Evolutionary conservation across 2,113 vertebrate species (phyloP), one percentile per base, ranked within the genome.

Genomic region (Garra rufa): DNA sequence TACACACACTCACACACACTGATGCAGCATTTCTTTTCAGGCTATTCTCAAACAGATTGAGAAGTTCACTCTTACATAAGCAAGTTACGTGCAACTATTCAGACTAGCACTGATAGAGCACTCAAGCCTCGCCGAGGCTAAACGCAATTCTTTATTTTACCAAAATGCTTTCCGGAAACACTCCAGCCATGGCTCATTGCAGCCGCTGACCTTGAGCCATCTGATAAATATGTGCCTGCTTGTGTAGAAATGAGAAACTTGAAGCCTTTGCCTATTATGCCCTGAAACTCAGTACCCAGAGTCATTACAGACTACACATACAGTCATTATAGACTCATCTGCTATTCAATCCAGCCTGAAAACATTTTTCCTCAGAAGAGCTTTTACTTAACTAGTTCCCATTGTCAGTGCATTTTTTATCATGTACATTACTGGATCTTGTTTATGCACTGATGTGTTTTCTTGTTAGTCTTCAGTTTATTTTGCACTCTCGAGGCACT

Each of bases 1-100:
- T n/a, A 79, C 34, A 63, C 77, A 55, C 38, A 26, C 48, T 43
- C 38, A 75, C 81, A 76, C 55, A 83, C 57, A 83, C 73, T 38
- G 38, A 76, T 52, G 73, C 59, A 63, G 57, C 44, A 14, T 67
- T 81, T 77, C 75, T 77, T 79, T 79, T 63, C 52, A 79, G 38
- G 55, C 76, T 79, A 44, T 63, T 79, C 76, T 61, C 55, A 26
- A n/a, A 44, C 55, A 61, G 14, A 77, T 5, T 21, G n/a, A 74
- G 15, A 13, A 77, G 43, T 57, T 77, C 4, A 52, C 38, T 76
- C 50, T 78, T 78, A 44, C 55, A 26, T 10, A 61, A 63, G 14
- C 38, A 10, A 43, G 76, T 63, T 44, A 28, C 26, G 8, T 44
- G 8, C 55, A 63, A 44, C 76, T 77, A n/a, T 57, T 77, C 75